Base-by-base conservation (phyloP, 2,888 invertebrate genomes). In the Trisateles emortualis region DNA sequence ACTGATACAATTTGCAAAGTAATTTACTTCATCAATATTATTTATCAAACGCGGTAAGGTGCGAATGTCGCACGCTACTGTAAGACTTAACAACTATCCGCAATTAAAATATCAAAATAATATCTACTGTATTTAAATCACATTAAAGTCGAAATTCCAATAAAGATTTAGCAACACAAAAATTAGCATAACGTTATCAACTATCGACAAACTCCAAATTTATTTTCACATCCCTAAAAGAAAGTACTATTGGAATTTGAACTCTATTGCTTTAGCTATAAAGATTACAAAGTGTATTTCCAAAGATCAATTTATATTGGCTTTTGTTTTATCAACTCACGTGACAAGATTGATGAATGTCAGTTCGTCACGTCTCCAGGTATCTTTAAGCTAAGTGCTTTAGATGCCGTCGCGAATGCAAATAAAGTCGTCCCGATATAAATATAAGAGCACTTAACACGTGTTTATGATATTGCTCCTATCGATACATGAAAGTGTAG, bases 351-450 rank as follows among this genome's bases (percentile, higher is more conserved):
- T 81, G 87, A 87, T 87, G 77, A 71, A 72, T 79, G 87, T 84
- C 85, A 83, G 74, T 48, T 58, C 75, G 77, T 79, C 82, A 79
- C 81, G 79, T 74, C 72, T 62, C 52, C 56, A 59, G 55, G 65
- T 86, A 86, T 84, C 86, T 74, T 60, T n/a, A 56, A 64, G 72
- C 83, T 89, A 88, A 89, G 88, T 88, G 88, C 83, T 70, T 70
- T 36, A 72, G 79, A 81, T 77, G 79, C 72, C 64, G 69, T 57
- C 64, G 71, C 69, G 83, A 76, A 88, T 87, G 83, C 79, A 81
- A 87, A 88, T 87, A 77, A 84, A 79, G 71, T 64, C 56, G 65
- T 66, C 58, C 29, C 38, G 17, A 59, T 66, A 65, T 64, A 66
- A 62, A 75, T 68, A 65, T 66, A 64, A 60, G 68, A 66, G 63